Conservation (phyloP, 2,113 vertebrate species). For the Mustela lutreola region DNA sequence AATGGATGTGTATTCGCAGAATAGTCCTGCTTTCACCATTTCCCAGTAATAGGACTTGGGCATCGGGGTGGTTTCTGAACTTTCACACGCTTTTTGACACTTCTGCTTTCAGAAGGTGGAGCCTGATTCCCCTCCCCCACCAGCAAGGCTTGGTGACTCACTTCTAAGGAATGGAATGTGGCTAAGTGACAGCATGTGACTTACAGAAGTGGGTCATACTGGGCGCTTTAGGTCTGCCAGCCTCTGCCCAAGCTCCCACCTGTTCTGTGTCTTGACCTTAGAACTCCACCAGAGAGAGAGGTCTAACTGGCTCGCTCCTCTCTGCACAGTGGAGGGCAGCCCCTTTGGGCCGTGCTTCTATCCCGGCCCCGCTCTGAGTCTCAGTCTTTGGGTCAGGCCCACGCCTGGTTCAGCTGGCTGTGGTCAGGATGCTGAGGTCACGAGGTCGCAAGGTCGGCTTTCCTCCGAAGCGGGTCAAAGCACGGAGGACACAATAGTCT, state of each 20-base stretch:
- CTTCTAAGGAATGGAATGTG: conserved; percentile 16
- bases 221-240: neutral
- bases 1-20: accelerated
- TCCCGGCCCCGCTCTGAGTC: neutral
- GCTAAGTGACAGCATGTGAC: neutral
- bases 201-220: neutral
- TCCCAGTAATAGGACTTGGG: neutral
- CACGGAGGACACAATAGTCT: neutral
- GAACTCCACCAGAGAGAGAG: neutral
- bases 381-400: neutral
- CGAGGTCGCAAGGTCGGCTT: neutral
- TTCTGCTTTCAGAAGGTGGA: neutral
- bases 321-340: accelerated
- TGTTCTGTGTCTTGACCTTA: neutral
- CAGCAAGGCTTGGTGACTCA: neutral
- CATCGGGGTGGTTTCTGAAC: neutral
- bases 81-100: too few species aligned
- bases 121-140: neutral
- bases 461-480: neutral
- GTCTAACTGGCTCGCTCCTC: neutral
- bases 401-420: neutral
- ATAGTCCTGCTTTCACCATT: neutral
- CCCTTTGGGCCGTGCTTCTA: accelerated
- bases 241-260: neutral
- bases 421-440: neutral